Evolutionary conservation across 2,888 invertebrate genomes (phyloP), one percentile per base, ranked within the genome.

Genomic region (Oegoconia quadripuncta): DNA sequence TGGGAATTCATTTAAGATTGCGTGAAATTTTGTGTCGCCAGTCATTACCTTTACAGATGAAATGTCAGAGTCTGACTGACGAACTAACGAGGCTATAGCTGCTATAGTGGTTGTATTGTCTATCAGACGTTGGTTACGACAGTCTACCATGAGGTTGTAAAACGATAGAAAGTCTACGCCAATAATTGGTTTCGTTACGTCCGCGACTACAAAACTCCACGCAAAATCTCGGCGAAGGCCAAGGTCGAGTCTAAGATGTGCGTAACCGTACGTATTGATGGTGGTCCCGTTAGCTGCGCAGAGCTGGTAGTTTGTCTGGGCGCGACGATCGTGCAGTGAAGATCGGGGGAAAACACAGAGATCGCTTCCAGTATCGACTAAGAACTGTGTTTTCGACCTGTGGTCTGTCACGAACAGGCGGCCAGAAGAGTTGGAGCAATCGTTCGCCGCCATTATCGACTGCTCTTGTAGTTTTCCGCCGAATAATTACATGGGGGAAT

Each of bases 401-500:
- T 9, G 6, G 26, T 34, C 34, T 9, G 34, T 25, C 5, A 39
- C 29, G 12, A 39, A 39, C 12, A 39, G 25, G 39, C 39, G 39
- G 30, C 39, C 39, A n/a, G n/a, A n/a, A 16, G 29, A 30, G 20
- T 15, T 34, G 9, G 34, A 34, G 12, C 39, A 39, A 31, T 22
- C 39, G 30, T 28, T 29, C 17, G 39, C 32, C 39, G 29, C 39
- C 34, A 39, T 39, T 18, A 39, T 14, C n/a, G 16, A 23, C 30
- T 44, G 49, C 50, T 48, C 30, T 17, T 26, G 2, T 3, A 16
- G 41, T 51, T 51, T 50, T 11, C 46, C 44, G 44, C 7, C 44
- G 41, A 7, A 34, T 34, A 53, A 8, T 25, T 30, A 26, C 44
- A 42, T 1, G 53, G 53, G 1, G 30, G 9, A 0, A 14, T 17